Evolutionary conservation across 2,113 vertebrate genomes (phyloP).

Genomic region (Grantiella picta): DNA sequence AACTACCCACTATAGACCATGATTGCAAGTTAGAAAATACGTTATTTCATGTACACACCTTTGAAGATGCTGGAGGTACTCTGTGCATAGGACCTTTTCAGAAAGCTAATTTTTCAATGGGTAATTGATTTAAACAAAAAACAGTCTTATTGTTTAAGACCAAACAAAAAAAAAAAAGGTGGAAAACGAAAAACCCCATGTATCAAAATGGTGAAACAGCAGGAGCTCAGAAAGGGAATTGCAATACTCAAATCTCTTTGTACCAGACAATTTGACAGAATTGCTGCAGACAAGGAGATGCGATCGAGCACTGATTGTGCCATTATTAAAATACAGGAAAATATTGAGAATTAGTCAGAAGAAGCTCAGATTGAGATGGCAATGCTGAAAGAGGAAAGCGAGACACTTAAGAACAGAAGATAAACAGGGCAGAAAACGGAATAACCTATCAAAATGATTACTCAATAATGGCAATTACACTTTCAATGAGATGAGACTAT

Average conservation of each 20-base stretch:
- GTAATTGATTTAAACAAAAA: neutral
- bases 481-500: slow-evolving; percentile 34
- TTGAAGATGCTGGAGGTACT: neutral
- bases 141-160: neutral
- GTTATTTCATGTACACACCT: neutral
- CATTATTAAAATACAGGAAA: too few relatives aligned
- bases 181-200: neutral
- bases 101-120: neutral
- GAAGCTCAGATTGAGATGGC: neutral
- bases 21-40: neutral
- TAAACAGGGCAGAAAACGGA: slow-evolving; percentile 45
- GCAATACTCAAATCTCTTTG: slow-evolving; percentile 8
- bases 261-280: slow-evolving; percentile 24
- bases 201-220: slow-evolving; percentile 8
- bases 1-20: neutral
- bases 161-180: neutral
- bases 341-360: slow-evolving; percentile 2
- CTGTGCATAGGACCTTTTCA: neutral
- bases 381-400: neutral
- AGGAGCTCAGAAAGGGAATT: slow-evolving; percentile 40
- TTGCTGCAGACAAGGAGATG: slow-evolving; percentile 28
- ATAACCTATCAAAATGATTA: slow-evolving; percentile 46
- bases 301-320: slow-evolving; percentile 20
- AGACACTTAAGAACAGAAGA: slow-evolving; percentile 17
- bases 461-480: slow-evolving; percentile 52